A percentile compares a stretch with the other conserved stretches of the same genome.
Conservation (phyloP, 1,140 invertebrate genomes). For the Yoshiicerus persimilis region DNA sequence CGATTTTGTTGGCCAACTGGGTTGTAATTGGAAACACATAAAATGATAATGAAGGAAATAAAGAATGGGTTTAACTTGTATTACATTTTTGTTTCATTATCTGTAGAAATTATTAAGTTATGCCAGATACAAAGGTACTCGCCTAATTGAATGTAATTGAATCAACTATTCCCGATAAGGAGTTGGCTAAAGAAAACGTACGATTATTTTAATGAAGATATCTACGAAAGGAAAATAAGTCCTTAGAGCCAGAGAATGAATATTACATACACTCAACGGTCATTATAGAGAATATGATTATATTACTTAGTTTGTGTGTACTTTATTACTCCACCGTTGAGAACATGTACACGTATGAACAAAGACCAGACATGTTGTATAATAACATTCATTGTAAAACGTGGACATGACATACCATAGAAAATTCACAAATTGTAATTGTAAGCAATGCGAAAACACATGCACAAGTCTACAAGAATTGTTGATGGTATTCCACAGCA, state of each 20-base stretch:
- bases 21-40: not conserved
- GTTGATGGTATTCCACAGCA: not conserved
- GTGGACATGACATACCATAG: not conserved
- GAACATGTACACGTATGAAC: not conserved
- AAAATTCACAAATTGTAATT: not conserved
- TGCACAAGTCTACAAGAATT: not conserved
- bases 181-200: not conserved
- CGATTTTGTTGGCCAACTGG: not conserved
- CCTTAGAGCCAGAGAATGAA: not conserved
- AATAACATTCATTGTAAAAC: not conserved
- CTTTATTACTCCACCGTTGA: not conserved
- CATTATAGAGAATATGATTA: not conserved
- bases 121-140: not conserved
- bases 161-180: not conserved
- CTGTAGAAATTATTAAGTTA: not conserved
- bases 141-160: not conserved
- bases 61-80: not conserved
- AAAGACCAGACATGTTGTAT: not conserved
- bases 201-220: constrained; percentile 19
- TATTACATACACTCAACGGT: not conserved
- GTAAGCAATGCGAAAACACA: not conserved
- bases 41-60: not conserved
- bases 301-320: not conserved
- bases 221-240: not conserved
- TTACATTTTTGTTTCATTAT: not conserved